These are phyloP conservation scores for Scaptomyza parva DNA, from an alignment of 2,888 invertebrate genomes.

Conservation along the genomic window DNA sequence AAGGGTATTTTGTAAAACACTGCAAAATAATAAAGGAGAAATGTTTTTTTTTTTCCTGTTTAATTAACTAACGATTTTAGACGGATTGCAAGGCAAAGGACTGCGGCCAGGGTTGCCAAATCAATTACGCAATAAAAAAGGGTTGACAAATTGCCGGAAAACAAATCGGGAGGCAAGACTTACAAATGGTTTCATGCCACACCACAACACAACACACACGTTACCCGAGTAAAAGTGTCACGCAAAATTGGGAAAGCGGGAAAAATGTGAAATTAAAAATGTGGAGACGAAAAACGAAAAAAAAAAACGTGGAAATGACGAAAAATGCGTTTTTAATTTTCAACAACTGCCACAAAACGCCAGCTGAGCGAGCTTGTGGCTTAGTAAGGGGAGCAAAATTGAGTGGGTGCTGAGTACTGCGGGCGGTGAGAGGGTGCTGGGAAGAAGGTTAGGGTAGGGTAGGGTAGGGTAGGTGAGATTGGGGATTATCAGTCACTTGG, in stretches of 20 bases:
- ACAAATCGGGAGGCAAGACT: not conserved
- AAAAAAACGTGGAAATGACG: constrained; percentile 10
- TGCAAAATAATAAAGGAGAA: no score
- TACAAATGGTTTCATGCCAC: not conserved
- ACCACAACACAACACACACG: constrained; percentile 30
- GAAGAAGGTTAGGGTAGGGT: not conserved
- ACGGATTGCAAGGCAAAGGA: constrained; percentile 49
- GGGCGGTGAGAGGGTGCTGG: not conserved
- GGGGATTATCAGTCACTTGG: constrained; percentile 41
- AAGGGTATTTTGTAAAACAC: no score
- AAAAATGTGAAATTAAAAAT: constrained; percentile 1
- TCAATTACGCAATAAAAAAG: constrained; percentile 77
- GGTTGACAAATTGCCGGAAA: constrained; percentile 62
- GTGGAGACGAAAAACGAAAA: not conserved
- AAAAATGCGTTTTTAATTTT: constrained; percentile 63
- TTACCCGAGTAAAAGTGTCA: constrained; percentile 42
- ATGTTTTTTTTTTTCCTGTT: constrained; percentile 14
- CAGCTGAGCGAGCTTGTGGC: constrained; percentile 51
- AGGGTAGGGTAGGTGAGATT: not conserved
- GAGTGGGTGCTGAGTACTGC: no score
- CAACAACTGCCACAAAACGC: constrained; percentile 43
- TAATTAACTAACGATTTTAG: constrained; percentile 74
- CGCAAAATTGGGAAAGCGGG: no score
- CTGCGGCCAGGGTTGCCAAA: constrained; percentile 51
- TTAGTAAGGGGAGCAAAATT: not conserved